Conservation (phyloP, 2,888 invertebrate species). For the Theristus sp. region DNA sequence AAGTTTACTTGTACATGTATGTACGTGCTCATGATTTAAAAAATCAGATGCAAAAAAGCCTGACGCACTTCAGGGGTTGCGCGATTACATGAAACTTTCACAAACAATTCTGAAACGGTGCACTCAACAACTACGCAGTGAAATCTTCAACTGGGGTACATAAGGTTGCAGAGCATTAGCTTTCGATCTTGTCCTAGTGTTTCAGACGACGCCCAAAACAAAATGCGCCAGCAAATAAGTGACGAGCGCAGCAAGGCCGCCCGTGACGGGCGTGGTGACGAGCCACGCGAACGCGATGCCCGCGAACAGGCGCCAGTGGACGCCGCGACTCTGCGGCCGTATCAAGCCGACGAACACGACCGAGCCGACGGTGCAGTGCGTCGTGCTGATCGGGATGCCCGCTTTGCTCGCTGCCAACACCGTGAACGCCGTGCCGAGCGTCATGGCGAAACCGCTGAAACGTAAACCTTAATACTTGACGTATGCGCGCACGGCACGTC, state of each 20-base stretch:
- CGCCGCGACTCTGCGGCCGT: conserved; percentile 14
- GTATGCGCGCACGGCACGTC: too few species aligned
- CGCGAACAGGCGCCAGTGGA: conserved; percentile 10
- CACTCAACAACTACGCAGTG: too few species aligned
- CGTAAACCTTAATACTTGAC: too few species aligned
- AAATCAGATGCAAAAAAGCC: too few species aligned
- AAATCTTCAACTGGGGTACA: too few species aligned
- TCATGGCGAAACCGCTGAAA: conserved; percentile 15
- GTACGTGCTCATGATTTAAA: too few species aligned
- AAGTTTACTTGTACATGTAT: too few species aligned
- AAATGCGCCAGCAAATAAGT: conserved; percentile 1
- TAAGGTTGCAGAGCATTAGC: too few species aligned
- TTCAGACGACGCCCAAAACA: neutral
- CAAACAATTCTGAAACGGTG: too few species aligned
- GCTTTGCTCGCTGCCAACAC: conserved; percentile 19
- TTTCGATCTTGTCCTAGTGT: too few species aligned
- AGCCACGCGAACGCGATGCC: conserved; percentile 9
- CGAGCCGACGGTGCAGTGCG: conserved; percentile 20
- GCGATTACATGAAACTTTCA: too few species aligned
- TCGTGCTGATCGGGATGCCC: conserved; percentile 15
- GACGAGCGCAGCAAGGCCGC: conserved; percentile 4
- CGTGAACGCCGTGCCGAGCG: conserved; percentile 20
- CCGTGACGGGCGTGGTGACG: conserved; percentile 8
- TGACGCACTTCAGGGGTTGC: too few species aligned
- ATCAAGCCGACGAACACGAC: conserved; percentile 18